Conservation (phyloP, 1,140 invertebrate genomes). For the Lysiphlebus fabarum region DNA sequence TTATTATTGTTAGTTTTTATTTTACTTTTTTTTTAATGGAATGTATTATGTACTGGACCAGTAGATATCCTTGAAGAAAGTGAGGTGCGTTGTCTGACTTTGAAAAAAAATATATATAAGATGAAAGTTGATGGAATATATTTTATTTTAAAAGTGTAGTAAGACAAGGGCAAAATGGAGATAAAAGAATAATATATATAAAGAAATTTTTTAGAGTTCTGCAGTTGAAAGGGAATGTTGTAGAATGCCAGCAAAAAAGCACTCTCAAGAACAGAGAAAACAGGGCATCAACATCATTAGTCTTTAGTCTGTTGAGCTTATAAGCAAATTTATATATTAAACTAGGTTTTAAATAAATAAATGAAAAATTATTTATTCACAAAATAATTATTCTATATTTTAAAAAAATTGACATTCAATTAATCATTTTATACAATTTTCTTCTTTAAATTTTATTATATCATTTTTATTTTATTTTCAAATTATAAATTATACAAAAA, state of each 20-base stretch:
- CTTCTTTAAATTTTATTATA: no score
- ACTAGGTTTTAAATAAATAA: no score
- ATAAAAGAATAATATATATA: constrained; percentile 18
- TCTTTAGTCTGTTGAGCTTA: constrained; percentile 40
- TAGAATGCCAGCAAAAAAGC: constrained; percentile 55
- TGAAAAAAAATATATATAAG: constrained; percentile 19
- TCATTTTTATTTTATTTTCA: no score
- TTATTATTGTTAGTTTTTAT: neutral
- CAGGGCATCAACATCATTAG: constrained; percentile 53
- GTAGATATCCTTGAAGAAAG: constrained; percentile 16
- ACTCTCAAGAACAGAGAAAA: constrained; percentile 1
- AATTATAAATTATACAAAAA: no score
- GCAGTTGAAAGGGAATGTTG: constrained; percentile 55
- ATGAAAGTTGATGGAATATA: constrained; percentile 9
- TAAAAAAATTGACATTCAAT: no score
- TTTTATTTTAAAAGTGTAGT: no score
- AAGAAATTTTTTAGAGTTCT: constrained; percentile 21
- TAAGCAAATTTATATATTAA: constrained; percentile 5
- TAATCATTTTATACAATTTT: no score
- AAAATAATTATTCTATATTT: no score
- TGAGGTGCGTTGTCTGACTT: constrained; percentile 14
- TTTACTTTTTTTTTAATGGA: no score
- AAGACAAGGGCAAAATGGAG: constrained; percentile 12
- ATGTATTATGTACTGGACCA: neutral
- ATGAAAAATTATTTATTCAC: no score